These are phyloP conservation scores for Cyprinella venusta DNA, from an alignment of 2,797 vertebrate species.

Conservation along the genomic window DNA sequence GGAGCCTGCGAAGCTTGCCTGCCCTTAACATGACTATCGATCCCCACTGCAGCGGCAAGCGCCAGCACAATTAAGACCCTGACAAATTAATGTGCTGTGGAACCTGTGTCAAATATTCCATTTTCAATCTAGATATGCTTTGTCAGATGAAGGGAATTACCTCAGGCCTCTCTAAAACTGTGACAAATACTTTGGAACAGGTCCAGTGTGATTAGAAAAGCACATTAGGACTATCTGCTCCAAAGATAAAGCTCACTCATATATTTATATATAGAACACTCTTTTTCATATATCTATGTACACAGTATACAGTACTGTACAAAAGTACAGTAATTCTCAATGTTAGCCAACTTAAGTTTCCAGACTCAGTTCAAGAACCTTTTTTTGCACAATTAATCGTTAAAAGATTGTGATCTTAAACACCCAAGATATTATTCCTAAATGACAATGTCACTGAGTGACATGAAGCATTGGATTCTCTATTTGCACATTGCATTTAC, in stretches of 20 bases:
- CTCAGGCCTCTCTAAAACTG: constrained; percentile 26
- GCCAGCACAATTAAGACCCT: constrained; percentile 51
- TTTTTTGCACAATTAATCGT: too few species aligned
- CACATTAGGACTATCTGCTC: constrained; percentile 1
- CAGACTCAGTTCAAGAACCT: background rate
- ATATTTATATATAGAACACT: background rate
- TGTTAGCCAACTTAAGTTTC: background rate
- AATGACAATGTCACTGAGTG: background rate
- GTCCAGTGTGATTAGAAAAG: constrained; percentile 7
- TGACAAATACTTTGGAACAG: constrained; percentile 5
- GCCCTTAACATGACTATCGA: constrained; percentile 59
- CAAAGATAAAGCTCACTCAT: background rate
- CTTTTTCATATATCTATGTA: too few species aligned
- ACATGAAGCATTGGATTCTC: constrained; percentile 1
- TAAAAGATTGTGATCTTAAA: too few species aligned
- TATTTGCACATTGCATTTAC: background rate
- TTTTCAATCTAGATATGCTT: constrained; percentile 43
- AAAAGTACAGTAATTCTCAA: background rate
- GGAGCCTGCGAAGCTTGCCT: constrained; percentile 46
- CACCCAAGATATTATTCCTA: too few species aligned
- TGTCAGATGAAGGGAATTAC: constrained; percentile 34
- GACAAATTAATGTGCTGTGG: constrained; percentile 54
- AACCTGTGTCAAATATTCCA: constrained; percentile 52
- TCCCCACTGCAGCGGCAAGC: constrained; percentile 39
- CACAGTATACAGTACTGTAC: too few species aligned